Conservation (phyloP, 2,113 vertebrate species). For the Panthera tigris region DNA sequence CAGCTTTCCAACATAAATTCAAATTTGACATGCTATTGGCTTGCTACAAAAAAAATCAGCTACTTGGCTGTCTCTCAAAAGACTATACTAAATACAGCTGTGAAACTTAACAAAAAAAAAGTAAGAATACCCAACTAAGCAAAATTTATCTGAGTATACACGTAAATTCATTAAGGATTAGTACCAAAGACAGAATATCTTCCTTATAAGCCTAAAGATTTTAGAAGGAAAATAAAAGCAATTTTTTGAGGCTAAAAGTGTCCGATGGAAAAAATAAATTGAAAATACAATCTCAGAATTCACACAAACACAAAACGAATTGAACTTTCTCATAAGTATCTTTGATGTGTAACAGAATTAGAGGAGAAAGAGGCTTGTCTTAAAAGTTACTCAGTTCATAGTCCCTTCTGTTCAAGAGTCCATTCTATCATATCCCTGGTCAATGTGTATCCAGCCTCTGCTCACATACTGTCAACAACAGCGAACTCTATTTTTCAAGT, state of each 20-base stretch:
- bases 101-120: neutral
- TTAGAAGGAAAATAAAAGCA: slow-evolving; percentile 1
- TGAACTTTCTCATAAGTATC: neutral
- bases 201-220: neutral
- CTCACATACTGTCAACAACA: neutral
- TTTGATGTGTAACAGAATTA: neutral
- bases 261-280: neutral
- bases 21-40: slow-evolving; percentile 40
- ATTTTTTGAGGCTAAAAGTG: neutral
- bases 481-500: neutral
- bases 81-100: slow-evolving; percentile 48
- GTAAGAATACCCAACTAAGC: neutral
- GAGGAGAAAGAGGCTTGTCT: neutral
- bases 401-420: neutral
- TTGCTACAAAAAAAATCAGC: slow-evolving; percentile 47
- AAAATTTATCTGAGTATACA: neutral
- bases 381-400: neutral
- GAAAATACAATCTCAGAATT: neutral
- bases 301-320: neutral
- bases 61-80: slow-evolving; percentile 46
- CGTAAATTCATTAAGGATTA: neutral
- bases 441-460: neutral
- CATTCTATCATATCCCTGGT: neutral
- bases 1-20: slow-evolving; percentile 67
- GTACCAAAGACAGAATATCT: neutral